Conservation (phyloP, 1,140 invertebrate species). For the Ooceraea biroi region DNA sequence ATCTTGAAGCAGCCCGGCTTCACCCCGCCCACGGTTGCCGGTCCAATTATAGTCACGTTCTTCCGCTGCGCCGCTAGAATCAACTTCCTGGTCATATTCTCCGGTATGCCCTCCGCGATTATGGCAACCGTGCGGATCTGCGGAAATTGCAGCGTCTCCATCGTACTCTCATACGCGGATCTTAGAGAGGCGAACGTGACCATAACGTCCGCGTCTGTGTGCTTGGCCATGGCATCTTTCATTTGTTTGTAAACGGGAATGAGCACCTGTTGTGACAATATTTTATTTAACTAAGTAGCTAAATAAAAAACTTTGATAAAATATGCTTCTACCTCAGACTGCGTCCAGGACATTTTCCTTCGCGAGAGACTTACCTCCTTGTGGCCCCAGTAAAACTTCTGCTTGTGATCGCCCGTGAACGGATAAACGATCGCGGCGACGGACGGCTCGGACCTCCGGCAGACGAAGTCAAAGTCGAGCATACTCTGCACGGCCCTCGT, state of each 20-base stretch:
- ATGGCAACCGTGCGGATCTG: constrained; percentile 99
- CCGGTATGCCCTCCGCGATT: constrained; percentile 99
- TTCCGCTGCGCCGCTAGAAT: constrained; percentile 95
- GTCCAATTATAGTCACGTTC: constrained; percentile 88
- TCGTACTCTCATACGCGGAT: constrained; percentile 98
- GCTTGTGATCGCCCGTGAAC: constrained; percentile 99
- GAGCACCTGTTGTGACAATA: constrained; percentile 74
- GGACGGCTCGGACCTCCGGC: constrained; percentile 94
- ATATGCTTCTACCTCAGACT: too few species aligned
- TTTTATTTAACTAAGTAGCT: constrained; percentile 4
- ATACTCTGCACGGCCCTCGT: constrained; percentile 98
- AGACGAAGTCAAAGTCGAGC: constrained; percentile 99
- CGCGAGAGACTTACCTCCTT: constrained; percentile 90
- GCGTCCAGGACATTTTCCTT: too few species aligned
- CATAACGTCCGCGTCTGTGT: constrained; percentile 97
- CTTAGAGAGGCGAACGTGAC: constrained; percentile 99
- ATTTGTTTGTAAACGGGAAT: constrained; percentile 97
- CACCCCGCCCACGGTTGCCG: constrained; percentile 98
- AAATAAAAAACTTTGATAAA: background rate
- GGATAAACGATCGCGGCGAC: constrained; percentile 99
- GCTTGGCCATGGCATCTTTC: constrained; percentile 98
- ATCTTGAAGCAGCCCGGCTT: constrained; percentile 99
- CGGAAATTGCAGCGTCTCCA: constrained; percentile 96
- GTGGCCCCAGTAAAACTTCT: constrained; percentile 99
- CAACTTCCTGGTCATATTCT: constrained; percentile 98